phyloP scores from a whole-genome alignment of 2,888 invertebrate species.

The Drosophila bunnanda region DNA sequence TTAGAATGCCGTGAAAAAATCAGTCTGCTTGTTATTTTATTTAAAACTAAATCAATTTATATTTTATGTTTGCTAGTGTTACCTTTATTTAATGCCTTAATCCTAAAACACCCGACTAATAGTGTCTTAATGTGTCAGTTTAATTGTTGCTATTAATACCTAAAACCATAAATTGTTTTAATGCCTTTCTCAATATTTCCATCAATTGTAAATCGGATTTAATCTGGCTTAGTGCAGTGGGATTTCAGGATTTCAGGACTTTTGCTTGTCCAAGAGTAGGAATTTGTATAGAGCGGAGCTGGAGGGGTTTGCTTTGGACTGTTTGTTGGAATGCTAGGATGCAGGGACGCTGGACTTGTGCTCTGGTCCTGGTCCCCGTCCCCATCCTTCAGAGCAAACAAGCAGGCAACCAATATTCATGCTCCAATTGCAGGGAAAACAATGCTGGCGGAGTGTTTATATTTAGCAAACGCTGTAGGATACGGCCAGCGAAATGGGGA shows the following conservation, averaged over 20 bases:
- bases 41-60: too few species aligned
- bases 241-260: conserved; percentile 27
- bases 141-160: neutral
- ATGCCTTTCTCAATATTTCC: conserved; percentile 20
- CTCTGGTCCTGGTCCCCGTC: conserved; percentile 4
- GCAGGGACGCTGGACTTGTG: conserved; percentile 4
- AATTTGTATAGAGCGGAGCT: neutral
- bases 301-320: conserved; percentile 1
- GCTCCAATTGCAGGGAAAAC: conserved; percentile 78
- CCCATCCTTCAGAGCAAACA: conserved; percentile 24
- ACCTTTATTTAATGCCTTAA: neutral
- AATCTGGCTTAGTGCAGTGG: conserved; percentile 38
- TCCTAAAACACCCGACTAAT: neutral
- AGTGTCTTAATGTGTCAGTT: neutral
- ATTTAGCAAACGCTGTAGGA: conserved; percentile 68
- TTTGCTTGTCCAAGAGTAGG: conserved; percentile 8
- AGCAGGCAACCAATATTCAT: conserved; percentile 70
- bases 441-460: conserved; percentile 70
- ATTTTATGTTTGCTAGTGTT: neutral
- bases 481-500: conserved; percentile 17
- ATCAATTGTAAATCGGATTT: conserved; percentile 25
- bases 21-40: neutral
- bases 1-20: neutral
- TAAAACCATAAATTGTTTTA: neutral
- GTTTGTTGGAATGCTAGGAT: conserved; percentile 3